Evolutionary conservation across 1,140 invertebrate species (phyloP).

Genomic region (Helicoverpa armigera): DNA sequence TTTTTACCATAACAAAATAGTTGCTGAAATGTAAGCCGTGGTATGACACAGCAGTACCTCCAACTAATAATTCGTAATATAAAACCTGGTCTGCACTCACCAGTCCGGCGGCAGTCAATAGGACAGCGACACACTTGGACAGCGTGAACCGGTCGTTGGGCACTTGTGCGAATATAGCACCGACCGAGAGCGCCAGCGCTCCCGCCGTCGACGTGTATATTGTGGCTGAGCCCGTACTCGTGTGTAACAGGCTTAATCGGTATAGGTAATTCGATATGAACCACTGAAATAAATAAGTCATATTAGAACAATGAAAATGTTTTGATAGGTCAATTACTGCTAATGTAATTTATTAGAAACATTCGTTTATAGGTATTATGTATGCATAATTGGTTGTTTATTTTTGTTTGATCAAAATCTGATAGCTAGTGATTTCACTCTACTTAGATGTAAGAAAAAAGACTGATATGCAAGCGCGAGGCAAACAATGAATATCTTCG

Average conservation of each 20-base stretch:
- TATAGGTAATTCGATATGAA: constrained; percentile 83
- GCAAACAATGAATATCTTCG: no score
- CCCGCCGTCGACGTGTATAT: constrained; percentile 75
- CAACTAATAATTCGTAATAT: no score
- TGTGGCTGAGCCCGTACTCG: constrained; percentile 66
- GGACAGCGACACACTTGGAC: constrained; percentile 68
- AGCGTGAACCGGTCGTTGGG: constrained; percentile 73
- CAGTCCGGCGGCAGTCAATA: constrained; percentile 72
- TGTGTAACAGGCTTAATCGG: constrained; percentile 74
- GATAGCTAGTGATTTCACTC: no score
- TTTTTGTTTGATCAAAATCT: no score
- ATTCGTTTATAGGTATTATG: no score
- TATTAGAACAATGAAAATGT: neutral
- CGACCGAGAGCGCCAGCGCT: constrained; percentile 70
- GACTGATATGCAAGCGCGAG: no score
- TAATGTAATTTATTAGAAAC: no score
- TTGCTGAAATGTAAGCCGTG: no score
- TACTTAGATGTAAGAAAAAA: no score
- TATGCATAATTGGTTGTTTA: no score
- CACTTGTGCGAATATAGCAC: constrained; percentile 72
- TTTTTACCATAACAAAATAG: no score
- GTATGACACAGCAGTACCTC: no score
- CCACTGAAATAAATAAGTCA: constrained; percentile 71
- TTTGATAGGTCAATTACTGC: neutral
- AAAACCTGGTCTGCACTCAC: constrained; percentile 60